Evolutionary conservation across 1,140 invertebrate species (phyloP).

Genomic region (Achroia grisella): DNA sequence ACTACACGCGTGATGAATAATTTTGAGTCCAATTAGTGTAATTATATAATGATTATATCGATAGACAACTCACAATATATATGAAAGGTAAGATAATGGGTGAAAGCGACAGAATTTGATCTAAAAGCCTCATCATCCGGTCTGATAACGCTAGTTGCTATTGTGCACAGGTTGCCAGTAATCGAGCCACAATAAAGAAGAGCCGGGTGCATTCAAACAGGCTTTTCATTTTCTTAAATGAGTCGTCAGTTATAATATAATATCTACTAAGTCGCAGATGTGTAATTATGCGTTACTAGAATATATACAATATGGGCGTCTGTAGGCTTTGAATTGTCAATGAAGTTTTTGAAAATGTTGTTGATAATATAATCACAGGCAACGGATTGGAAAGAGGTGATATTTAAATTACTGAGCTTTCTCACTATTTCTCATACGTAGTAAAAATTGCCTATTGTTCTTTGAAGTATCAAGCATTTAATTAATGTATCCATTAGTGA

Average conservation of each 20-base stretch:
- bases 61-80: conserved; percentile 20
- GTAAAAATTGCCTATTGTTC: conserved; percentile 2
- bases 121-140: conserved; percentile 53
- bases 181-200: conserved; percentile 43
- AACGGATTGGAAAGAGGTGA: conserved; percentile 14
- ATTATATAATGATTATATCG: conserved; percentile 20
- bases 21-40: conserved; percentile 27
- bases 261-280: conserved; percentile 21
- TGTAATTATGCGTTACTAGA: conserved; percentile 39
- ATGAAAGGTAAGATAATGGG: conserved; percentile 39
- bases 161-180: conserved; percentile 37
- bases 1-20: conserved; percentile 14
- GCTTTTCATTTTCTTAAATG: conserved; percentile 62
- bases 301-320: conserved; percentile 40
- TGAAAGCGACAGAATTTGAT: conserved; percentile 52
- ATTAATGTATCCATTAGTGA: too few species aligned
- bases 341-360: conserved; percentile 26
- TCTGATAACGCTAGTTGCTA: conserved; percentile 55
- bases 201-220: conserved; percentile 39
- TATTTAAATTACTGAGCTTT: conserved; percentile 13
- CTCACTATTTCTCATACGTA: not conserved
- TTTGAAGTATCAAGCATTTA: not conserved
- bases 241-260: conserved; percentile 40
- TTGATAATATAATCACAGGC: conserved; percentile 30
- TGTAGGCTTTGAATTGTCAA: conserved; percentile 36